phyloP scores from a whole-genome alignment of 2,888 invertebrate species.

The Aquatica leii region DNA sequence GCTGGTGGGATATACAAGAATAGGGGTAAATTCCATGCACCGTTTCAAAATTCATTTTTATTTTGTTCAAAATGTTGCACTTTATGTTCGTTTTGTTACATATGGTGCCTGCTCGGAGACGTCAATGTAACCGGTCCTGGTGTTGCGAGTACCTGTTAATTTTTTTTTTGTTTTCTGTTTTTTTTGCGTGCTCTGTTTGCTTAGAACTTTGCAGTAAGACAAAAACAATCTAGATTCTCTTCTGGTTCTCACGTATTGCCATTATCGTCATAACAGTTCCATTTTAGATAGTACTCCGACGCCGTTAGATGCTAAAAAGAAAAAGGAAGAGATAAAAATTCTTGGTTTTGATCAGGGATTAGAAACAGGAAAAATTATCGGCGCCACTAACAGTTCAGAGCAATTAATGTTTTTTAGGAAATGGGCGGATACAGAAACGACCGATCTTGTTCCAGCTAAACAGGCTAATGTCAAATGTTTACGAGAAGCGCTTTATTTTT shows the following conservation, averaged over 20 bases:
- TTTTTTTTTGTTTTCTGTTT: too few relatives aligned
- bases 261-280: conserved; percentile 78
- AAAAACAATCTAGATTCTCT: too few relatives aligned
- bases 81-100: too few relatives aligned
- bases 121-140: too few relatives aligned
- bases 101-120: too few relatives aligned
- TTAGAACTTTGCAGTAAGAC: conserved; percentile 85
- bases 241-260: too few relatives aligned
- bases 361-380: conserved; percentile 86
- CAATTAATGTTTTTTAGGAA: conserved; percentile 73
- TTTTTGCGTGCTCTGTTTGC: conserved; percentile 77
- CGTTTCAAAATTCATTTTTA: too few relatives aligned
- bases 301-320: conserved; percentile 59
- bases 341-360: conserved; percentile 83
- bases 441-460: conserved; percentile 72
- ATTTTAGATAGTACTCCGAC: conserved; percentile 56
- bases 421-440: conserved; percentile 75
- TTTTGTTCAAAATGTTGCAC: too few relatives aligned
- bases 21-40: too few relatives aligned
- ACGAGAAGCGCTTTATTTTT: conserved; percentile 64
- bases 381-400: conserved; percentile 84
- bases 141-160: conserved; percentile 54
- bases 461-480: conserved; percentile 73
- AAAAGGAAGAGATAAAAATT: conserved; percentile 65
- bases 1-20: too few relatives aligned